A percentile compares a stretch with the other conserved stretches of the same genome.
Conservation (phyloP, 2,797 vertebrate species). For the Gymnoscopelus braueri region DNA sequence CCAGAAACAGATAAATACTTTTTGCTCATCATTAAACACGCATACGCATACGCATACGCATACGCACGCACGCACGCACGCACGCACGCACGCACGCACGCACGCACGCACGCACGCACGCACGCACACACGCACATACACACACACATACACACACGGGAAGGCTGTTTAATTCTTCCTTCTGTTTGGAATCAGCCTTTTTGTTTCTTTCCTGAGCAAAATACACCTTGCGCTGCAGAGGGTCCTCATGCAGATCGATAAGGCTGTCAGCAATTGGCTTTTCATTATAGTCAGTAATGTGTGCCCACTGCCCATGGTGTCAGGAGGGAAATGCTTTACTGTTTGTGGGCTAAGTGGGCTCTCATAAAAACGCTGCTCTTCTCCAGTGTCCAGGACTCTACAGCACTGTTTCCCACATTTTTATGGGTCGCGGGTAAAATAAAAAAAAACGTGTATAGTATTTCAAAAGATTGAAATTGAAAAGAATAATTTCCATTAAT, state of each 20-base stretch:
- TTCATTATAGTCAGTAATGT: conserved; percentile 44
- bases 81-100: conserved; percentile 1
- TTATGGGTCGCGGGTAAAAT: too few species aligned
- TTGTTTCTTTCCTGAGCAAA: conserved; percentile 32
- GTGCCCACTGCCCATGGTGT: conserved; percentile 19
- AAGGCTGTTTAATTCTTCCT: conserved; percentile 41
- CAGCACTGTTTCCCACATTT: too few species aligned
- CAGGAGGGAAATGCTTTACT: too few species aligned
- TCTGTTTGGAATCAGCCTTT: conserved; percentile 43
- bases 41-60: conserved; percentile 6
- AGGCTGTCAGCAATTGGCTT: conserved; percentile 50
- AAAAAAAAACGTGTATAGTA: too few species aligned
- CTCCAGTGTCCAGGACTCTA: too few species aligned
- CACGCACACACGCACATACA: conserved; percentile 1
- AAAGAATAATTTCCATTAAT: too few species aligned
- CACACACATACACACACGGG: conserved; percentile 38
- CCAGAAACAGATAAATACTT: too few species aligned
- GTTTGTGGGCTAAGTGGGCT: too few species aligned
- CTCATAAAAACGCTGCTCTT: too few species aligned
- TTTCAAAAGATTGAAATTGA: too few species aligned
- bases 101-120: conserved; percentile 8
- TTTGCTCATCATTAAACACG: too few species aligned
- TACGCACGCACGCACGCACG: conserved; percentile 1
- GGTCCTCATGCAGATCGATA: conserved; percentile 65
- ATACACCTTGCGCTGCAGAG: conserved; percentile 42